phyloP scores from a whole-genome alignment of 1,140 invertebrate species.

The Batillaria attramentaria region DNA sequence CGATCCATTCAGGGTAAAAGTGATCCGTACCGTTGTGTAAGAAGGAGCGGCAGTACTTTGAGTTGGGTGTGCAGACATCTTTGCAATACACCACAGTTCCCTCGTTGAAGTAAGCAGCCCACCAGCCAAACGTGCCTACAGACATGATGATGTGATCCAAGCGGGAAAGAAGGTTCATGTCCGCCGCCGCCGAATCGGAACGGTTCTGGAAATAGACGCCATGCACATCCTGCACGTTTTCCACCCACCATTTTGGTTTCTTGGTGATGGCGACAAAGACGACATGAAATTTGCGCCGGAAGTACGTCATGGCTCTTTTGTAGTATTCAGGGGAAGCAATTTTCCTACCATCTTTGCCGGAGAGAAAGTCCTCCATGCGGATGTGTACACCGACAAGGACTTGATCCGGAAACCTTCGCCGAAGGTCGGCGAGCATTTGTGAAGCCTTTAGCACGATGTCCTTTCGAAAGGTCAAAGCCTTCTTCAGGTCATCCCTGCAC shows the following conservation, averaged over 20 bases:
- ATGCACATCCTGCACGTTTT: not conserved
- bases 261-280: constrained; percentile 31
- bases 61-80: constrained; percentile 22
- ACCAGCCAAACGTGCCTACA: constrained; percentile 64
- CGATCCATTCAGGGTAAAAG: constrained; percentile 35
- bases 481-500: constrained; percentile 19
- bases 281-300: constrained; percentile 14
- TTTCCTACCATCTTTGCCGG: not conserved
- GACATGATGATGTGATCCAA: constrained; percentile 62
- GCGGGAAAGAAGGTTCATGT: constrained; percentile 50
- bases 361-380: constrained; percentile 35
- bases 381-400: constrained; percentile 44
- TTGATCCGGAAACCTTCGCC: not conserved
- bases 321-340: constrained; percentile 24
- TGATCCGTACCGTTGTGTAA: not conserved
- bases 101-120: constrained; percentile 57
- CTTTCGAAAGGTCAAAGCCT: constrained; percentile 29
- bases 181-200: constrained; percentile 41
- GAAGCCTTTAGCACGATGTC: constrained; percentile 13
- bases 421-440: constrained; percentile 4
- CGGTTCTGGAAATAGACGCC: constrained; percentile 32
- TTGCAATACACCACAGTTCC: constrained; percentile 58
- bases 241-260: constrained; percentile 15
- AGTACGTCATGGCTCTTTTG: constrained; percentile 34
- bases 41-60: constrained; percentile 9